A percentile compares a stretch with the other conserved stretches of the same genome.
Evolutionary conservation across 1,140 invertebrate genomes (phyloP).

Genomic region (Manduca sexta): DNA sequence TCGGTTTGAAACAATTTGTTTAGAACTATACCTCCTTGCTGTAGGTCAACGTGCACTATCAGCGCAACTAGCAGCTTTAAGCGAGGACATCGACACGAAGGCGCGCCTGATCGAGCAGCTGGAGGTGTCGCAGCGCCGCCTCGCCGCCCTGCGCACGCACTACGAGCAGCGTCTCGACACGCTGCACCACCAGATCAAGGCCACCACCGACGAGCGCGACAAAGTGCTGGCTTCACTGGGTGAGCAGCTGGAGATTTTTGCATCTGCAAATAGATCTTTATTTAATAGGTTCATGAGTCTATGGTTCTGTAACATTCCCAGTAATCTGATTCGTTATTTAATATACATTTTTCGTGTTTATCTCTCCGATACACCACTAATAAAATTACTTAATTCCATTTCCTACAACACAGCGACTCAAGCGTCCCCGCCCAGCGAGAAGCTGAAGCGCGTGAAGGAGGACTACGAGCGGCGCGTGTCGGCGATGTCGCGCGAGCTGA

Average conservation of each 20-base stretch:
- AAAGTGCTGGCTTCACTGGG: conserved; percentile 85
- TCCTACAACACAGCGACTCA: conserved; percentile 55
- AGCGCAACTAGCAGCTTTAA: conserved; percentile 86
- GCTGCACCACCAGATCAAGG: conserved; percentile 89
- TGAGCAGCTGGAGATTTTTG: no score
- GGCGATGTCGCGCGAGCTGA: conserved; percentile 90
- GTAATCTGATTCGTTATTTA: no score
- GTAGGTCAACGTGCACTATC: conserved; percentile 65
- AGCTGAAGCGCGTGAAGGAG: conserved; percentile 88
- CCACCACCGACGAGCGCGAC: conserved; percentile 94
- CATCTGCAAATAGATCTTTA: no score
- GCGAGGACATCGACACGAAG: conserved; percentile 93
- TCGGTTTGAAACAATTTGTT: no score
- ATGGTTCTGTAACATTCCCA: no score
- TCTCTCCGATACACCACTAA: no score
- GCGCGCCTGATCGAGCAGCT: conserved; percentile 95
- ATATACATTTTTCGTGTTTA: no score
- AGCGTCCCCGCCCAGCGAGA: conserved; percentile 78
- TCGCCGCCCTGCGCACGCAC: conserved; percentile 89
- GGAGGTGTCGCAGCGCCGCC: conserved; percentile 88
- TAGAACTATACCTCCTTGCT: no score
- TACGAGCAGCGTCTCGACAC: conserved; percentile 96
- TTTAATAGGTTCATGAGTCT: no score
- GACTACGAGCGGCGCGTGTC: conserved; percentile 93
- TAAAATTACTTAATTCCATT: no score